Percentiles rank a stretch among this genome's conserved stretches.
These are phyloP conservation scores for Calameuta idolon DNA, from an alignment of 2,888 invertebrate genomes.

Conservation along the genomic window DNA sequence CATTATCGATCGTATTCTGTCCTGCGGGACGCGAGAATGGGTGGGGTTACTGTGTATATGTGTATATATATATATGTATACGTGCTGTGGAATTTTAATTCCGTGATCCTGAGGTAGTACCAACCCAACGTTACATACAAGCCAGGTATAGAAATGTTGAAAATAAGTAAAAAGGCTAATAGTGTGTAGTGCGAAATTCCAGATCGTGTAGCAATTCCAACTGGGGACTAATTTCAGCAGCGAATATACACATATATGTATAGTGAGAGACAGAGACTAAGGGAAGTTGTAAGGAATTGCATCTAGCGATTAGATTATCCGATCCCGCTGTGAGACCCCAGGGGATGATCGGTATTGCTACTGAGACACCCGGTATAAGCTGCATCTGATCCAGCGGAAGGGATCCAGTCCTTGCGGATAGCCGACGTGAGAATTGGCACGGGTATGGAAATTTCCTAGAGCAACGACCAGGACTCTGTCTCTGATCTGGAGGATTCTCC, in stretches of 20 bases:
- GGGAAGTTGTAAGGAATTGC: neutral
- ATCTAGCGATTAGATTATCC: neutral
- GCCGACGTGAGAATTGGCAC: neutral
- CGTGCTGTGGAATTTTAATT: neutral
- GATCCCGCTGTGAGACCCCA: neutral
- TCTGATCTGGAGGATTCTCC: neutral
- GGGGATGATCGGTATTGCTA: neutral
- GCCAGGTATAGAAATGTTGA: neutral
- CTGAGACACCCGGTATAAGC: neutral
- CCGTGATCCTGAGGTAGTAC: neutral
- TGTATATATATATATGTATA: neutral
- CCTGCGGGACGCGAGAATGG: neutral
- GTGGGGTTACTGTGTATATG: neutral
- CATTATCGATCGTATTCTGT: neutral
- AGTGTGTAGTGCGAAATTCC: neutral
- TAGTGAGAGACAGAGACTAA: too few relatives aligned
- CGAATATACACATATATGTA: too few relatives aligned
- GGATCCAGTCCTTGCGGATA: neutral
- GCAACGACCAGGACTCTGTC: neutral
- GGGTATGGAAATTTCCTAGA: neutral
- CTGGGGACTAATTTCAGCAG: too few relatives aligned
- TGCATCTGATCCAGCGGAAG: neutral
- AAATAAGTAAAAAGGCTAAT: neutral
- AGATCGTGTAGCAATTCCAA: neutral
- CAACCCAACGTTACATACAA: neutral